Evolutionary conservation across 2,797 vertebrate species (phyloP).

Genomic region (Natrix natrix): DNA sequence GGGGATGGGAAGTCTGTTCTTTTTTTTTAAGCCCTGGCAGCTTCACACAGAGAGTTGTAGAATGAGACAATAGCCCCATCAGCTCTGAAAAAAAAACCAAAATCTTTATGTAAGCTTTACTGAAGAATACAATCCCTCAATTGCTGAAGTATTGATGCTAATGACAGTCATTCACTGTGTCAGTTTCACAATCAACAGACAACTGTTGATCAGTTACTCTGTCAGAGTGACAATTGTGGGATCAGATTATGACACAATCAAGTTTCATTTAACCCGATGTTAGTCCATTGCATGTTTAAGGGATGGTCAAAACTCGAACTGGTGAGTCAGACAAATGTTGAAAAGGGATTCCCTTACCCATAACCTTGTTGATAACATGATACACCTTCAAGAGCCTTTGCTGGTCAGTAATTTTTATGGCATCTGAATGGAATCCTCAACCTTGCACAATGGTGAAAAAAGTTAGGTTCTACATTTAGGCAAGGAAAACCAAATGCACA

Average conservation of each 20-base stretch:
- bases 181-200: slow-evolving; percentile 1
- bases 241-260: background rate
- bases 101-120: background rate
- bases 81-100: background rate
- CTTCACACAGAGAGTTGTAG: background rate
- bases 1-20: background rate
- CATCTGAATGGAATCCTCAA: too few species aligned
- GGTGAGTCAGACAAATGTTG: background rate
- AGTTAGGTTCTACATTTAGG: too few species aligned
- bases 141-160: background rate
- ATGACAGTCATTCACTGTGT: slow-evolving; percentile 22
- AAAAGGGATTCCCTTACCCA: background rate
- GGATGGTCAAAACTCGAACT: background rate
- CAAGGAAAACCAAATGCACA: too few species aligned
- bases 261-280: background rate
- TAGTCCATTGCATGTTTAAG: background rate
- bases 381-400: background rate
- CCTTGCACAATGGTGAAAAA: too few species aligned
- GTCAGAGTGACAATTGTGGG: background rate
- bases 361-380: background rate
- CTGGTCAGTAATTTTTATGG: background rate
- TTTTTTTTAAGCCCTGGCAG: background rate
- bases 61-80: slow-evolving; percentile 10
- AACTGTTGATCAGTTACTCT: slow-evolving; percentile 9
- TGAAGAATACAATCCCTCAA: background rate